Percentiles rank a stretch among this genome's conserved stretches.
phyloP scores from a whole-genome alignment of 1,140 invertebrate genomes.

The Achatina immaculata region DNA sequence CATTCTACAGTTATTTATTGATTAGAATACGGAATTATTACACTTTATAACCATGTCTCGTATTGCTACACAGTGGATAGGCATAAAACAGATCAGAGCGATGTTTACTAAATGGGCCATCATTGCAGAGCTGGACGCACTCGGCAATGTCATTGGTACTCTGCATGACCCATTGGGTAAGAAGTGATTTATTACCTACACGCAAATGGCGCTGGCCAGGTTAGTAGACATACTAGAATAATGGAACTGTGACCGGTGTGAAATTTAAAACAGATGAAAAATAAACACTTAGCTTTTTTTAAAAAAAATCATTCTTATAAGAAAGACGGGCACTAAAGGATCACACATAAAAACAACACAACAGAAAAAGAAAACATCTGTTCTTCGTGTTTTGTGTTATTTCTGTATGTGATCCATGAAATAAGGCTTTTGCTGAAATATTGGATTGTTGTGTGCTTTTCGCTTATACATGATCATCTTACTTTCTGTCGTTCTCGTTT shows the following conservation, averaged over 20 bases:
- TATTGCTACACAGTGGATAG: no score
- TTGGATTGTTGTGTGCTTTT: no score
- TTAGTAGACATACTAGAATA: neutral
- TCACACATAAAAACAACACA: neutral
- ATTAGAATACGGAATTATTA: no score
- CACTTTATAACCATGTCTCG: no score
- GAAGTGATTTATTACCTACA: neutral
- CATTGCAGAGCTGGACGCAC: neutral
- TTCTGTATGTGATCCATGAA: no score
- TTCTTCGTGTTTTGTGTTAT: neutral
- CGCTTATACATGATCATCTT: no score
- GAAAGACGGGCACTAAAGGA: neutral
- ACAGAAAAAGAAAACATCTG: neutral
- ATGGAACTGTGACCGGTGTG: neutral
- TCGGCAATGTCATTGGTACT: neutral
- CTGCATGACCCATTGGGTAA: conserved; percentile 19
- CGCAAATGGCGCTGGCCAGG: neutral
- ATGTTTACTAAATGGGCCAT: conserved; percentile 6
- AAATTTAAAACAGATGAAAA: neutral
- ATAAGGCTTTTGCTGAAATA: no score
- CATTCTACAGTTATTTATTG: no score
- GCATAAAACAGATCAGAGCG: no score
- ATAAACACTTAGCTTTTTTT: neutral
- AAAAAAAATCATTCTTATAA: neutral
- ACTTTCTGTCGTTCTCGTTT: no score